These are phyloP conservation scores for Charadrius vociferus DNA, from an alignment of 2,113 vertebrate genomes.

Conservation along the genomic window DNA sequence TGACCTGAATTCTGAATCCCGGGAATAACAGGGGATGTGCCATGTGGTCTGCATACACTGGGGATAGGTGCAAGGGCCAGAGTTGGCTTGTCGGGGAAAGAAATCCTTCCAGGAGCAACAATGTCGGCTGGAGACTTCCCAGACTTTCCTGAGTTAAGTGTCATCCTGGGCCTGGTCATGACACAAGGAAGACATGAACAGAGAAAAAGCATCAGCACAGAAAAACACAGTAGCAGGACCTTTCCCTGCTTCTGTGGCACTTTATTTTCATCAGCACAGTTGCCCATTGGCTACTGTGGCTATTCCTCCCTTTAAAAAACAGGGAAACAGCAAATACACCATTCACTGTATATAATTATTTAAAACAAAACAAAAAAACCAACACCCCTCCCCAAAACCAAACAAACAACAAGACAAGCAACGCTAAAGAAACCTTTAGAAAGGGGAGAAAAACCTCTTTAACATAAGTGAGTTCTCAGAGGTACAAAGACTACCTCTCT, in stretches of 20 bases:
- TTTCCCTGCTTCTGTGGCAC: neutral
- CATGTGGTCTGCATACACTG: rapidly evolving
- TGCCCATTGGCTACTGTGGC: neutral
- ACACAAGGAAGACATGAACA: neutral
- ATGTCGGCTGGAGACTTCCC: neutral
- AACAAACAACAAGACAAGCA: neutral
- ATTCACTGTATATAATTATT: neutral
- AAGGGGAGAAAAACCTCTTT: neutral
- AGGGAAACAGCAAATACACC: neutral
- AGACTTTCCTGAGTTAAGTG: neutral
- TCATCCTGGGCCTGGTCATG: neutral
- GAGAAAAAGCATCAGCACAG: neutral
- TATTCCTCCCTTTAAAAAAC: neutral
- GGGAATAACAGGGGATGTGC: neutral
- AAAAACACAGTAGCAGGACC: neutral
- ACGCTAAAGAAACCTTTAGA: neutral
- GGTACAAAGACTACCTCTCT: neutral
- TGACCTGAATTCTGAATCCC: neutral
- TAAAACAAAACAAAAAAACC: rapidly evolving
- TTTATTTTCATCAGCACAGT: neutral
- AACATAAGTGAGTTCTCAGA: neutral
- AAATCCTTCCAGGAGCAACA: neutral
- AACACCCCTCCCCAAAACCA: too few species aligned
- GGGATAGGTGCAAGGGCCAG: neutral
- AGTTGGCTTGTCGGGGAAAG: neutral